phyloP scores from a whole-genome alignment of 2,113 vertebrate species.

The Pelecanoides urinatrix region DNA sequence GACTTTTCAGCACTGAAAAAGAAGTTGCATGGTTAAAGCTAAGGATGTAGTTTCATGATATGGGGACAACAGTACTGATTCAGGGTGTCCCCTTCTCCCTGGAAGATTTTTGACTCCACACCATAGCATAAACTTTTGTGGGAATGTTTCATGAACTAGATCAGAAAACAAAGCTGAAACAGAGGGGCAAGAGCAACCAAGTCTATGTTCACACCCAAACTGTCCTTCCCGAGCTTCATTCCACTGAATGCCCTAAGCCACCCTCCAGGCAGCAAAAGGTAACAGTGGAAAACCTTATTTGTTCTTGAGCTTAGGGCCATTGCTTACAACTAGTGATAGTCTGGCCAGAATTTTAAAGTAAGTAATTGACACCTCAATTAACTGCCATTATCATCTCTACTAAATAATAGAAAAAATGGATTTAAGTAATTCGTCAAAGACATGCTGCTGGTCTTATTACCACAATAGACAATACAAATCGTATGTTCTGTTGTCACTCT shows the following conservation, averaged over 20 bases:
- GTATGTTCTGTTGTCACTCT: not conserved
- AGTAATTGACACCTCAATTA: not conserved
- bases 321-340: not conserved
- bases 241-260: not conserved
- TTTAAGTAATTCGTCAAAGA: not conserved
- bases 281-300: not conserved
- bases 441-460: not conserved
- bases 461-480: not conserved
- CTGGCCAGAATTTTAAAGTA: not conserved
- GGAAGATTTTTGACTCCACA: not conserved
- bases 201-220: not conserved
- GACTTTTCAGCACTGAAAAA: not conserved
- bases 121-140: not conserved
- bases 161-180: not conserved
- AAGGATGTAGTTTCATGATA: not conserved
- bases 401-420: not conserved
- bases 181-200: not conserved
- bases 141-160: not conserved
- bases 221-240: not conserved
- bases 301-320: not conserved
- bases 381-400: not conserved
- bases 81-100: not conserved
- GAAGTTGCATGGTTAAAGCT: not conserved
- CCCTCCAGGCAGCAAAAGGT: not conserved
- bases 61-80: not conserved